Evolutionary conservation across 1,140 invertebrate species (phyloP).

Genomic region (Halyomorpha halys): DNA sequence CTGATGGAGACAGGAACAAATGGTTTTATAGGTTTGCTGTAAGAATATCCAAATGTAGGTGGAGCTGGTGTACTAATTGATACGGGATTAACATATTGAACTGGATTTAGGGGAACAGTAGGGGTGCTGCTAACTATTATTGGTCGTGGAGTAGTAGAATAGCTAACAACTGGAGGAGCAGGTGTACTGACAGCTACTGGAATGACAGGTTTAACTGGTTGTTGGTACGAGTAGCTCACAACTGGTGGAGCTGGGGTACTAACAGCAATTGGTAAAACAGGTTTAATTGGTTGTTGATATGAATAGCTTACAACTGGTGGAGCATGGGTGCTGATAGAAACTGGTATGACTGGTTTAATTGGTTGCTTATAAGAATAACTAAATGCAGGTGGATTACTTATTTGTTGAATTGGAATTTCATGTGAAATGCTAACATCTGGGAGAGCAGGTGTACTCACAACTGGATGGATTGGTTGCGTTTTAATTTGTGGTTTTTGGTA

Average conservation of each 20-base stretch:
- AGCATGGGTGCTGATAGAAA: too few relatives aligned
- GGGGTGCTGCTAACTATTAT: constrained; percentile 26
- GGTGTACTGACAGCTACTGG: too few relatives aligned
- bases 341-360: too few relatives aligned
- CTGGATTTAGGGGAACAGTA: constrained; percentile 26
- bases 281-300: constrained; percentile 5
- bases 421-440: background rate
- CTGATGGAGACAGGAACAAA: constrained; percentile 21
- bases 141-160: background rate
- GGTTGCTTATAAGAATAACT: too few relatives aligned
- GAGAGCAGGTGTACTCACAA: background rate
- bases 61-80: constrained; percentile 10
- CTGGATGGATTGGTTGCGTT: constrained; percentile 4
- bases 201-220: too few relatives aligned
- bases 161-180: too few relatives aligned
- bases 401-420: background rate
- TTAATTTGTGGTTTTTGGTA: constrained; percentile 17
- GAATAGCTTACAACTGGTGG: constrained; percentile 22
- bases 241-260: constrained; percentile 17
- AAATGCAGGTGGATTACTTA: background rate
- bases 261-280: background rate
- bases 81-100: constrained; percentile 25
- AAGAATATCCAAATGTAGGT: constrained; percentile 14
- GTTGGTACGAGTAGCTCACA: constrained; percentile 12
- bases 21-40: background rate